These are phyloP conservation scores for Xyliphius kryptos DNA, from an alignment of 2,113 vertebrate species.

Conservation along the genomic window DNA sequence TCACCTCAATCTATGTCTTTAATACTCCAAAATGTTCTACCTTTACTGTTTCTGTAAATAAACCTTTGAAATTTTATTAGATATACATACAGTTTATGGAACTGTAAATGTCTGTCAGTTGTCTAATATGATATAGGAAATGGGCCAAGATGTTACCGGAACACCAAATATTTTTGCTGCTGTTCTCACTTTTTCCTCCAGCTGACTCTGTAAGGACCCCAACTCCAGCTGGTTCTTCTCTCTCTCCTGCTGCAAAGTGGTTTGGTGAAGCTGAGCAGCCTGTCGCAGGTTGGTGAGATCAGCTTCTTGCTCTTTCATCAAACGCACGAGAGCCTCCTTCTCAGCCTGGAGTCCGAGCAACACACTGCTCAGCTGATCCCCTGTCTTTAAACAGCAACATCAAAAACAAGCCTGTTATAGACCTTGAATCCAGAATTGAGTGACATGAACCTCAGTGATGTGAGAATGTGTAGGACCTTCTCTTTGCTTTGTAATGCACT, in stretches of 20 bases:
- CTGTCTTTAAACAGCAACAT: constrained; percentile 50
- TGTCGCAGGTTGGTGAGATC: constrained; percentile 58
- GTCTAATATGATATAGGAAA: too few relatives aligned
- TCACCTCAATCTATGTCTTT: too few relatives aligned
- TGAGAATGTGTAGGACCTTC: constrained; percentile 41
- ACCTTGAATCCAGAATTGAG: too few relatives aligned
- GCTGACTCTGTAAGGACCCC: constrained; percentile 56
- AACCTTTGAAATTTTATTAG: too few relatives aligned
- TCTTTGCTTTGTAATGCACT: constrained; percentile 52
- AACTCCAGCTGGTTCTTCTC: constrained; percentile 57
- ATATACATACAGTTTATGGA: too few relatives aligned
- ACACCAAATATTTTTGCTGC: background rate
- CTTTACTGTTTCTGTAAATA: too few relatives aligned
- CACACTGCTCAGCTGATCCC: constrained; percentile 54
- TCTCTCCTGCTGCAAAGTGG: constrained; percentile 53
- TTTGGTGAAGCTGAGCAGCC: constrained; percentile 60
- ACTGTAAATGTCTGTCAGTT: too few relatives aligned
- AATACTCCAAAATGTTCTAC: too few relatives aligned
- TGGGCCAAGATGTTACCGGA: too few relatives aligned
- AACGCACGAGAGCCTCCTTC: constrained; percentile 51
- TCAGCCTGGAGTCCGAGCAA: constrained; percentile 66
- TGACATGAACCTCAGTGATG: too few relatives aligned
- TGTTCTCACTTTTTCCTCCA: constrained; percentile 66
- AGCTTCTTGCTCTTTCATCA: constrained; percentile 50
- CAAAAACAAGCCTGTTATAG: too few relatives aligned